Conservation (phyloP, 2,113 vertebrate species). For the Solea solea region DNA sequence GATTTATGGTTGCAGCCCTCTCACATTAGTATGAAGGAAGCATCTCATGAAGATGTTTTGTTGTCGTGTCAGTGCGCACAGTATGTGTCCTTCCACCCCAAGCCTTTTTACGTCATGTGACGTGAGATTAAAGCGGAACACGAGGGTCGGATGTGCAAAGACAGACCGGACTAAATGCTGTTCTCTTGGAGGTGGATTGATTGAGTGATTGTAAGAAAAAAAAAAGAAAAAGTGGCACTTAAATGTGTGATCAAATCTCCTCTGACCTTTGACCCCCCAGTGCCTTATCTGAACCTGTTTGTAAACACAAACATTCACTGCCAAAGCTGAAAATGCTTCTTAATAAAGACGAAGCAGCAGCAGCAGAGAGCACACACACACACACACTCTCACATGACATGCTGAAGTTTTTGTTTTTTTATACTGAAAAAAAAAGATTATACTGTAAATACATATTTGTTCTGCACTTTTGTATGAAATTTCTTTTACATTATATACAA, state of each 20-base stretch:
- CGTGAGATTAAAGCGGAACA: conserved; percentile 7
- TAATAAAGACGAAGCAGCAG: conserved; percentile 51
- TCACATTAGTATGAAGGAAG: conserved; percentile 24
- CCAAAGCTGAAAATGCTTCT: conserved; percentile 63
- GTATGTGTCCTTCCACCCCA: conserved; percentile 46
- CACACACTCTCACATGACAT: conserved; percentile 32
- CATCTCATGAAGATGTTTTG: conserved; percentile 24
- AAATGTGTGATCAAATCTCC: conserved; percentile 59
- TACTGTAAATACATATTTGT: conserved; percentile 81
- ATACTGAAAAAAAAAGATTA: conserved; percentile 62
- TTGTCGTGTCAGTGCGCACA: conserved; percentile 13
- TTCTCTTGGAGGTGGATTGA: conserved; percentile 21
- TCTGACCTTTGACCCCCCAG: conserved; percentile 46
- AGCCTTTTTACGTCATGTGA: conserved; percentile 54
- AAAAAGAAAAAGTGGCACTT: conserved; percentile 43
- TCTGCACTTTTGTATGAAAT: conserved; percentile 81
- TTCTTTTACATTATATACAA: conserved; percentile 77
- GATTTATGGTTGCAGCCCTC: too few relatives aligned
- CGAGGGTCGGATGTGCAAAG: conserved; percentile 16
- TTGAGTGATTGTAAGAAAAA: conserved; percentile 26
- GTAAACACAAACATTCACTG: conserved; percentile 63
- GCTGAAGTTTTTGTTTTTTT: conserved; percentile 61
- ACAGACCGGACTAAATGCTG: conserved; percentile 37
- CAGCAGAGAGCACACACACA: conserved; percentile 56
- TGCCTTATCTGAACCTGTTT: conserved; percentile 70